Base-by-base conservation (phyloP, 2,797 vertebrate species). In the Acipenser oxyrinchus region DNA sequence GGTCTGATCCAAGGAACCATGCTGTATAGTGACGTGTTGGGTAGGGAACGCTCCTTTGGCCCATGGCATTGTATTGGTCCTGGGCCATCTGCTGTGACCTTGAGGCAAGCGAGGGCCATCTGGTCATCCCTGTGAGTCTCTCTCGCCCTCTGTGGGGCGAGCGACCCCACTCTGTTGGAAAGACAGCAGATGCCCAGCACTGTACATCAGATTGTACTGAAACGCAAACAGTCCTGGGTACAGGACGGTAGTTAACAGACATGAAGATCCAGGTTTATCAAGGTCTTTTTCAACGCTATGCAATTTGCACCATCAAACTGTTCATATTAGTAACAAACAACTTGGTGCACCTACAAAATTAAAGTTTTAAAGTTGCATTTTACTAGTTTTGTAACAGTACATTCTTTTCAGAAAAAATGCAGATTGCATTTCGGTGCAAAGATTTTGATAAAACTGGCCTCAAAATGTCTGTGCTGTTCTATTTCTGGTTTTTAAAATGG, bases 171-270 rank as follows among this genome's bases (percentile, higher is more conserved):
- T 53, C 3, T 53, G 8, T 53, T 12, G 23, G 23, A 37, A 37
- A 37, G 23, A 37, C 11, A 53, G 51, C 51, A 83, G 82, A 83
- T 82, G 76, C 62, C 0, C 6, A 74, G 62, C 80, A 81, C 62
- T 53, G 18, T 3, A 0, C 6, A 74, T 48, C 5, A 55, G 0
- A 52, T 1, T 7, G 1, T 5, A 53, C 48, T 8, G 10, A 52
- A 11, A 48, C 51, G 60, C 60, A 18, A 23, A 6, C 64, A 12
- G 13, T 62, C 18, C 69, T 37, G 52, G 51, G 12, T 83, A 74
- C 77, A 69, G 70, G 84, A 74, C 76, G 83, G 80, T 78, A 51
- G 51, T 66, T 72, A 72, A 63, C 73, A 37, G 23, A 4, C 23
- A 37, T 37, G 23, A 37, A 37, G 23, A 37, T 2, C 23, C 23